A percentile compares a stretch with the other conserved stretches of the same genome.
phyloP scores from a whole-genome alignment of 2,797 vertebrate genomes.

The Enteromius mattozi region DNA sequence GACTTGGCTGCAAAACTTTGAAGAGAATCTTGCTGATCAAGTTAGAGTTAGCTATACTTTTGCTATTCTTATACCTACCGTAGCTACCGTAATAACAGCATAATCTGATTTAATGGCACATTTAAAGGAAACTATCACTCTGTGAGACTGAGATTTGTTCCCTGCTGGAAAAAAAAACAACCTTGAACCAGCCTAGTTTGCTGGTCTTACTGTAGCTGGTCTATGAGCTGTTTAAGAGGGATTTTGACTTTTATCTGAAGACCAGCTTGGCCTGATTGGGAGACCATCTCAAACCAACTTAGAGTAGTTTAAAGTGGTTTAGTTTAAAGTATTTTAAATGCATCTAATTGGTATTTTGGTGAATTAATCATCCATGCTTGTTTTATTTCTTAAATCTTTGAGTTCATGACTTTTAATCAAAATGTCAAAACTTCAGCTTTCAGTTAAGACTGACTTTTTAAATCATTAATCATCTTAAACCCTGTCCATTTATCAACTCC shows the following conservation, averaged over 20 bases:
- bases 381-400: neutral
- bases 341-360: neutral
- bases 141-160: neutral
- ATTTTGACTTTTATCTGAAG: neutral
- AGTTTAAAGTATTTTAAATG: too few relatives aligned
- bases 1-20: too few relatives aligned
- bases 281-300: neutral
- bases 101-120: neutral
- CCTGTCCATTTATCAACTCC: neutral
- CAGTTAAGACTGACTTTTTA: neutral
- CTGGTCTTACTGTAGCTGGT: neutral
- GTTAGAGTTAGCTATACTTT: neutral
- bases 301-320: too few relatives aligned
- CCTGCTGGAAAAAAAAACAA: neutral
- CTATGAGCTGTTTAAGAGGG: neutral
- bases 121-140: neutral
- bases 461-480: neutral
- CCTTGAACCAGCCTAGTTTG: too few relatives aligned
- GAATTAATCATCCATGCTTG: neutral
- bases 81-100: neutral
- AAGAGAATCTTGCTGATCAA: neutral
- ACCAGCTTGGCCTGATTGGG: neutral
- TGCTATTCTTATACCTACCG: neutral
- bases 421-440: neutral
- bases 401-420: neutral